phyloP scores from a whole-genome alignment of 2,888 invertebrate genomes.

The Diadegma fenestrale region DNA sequence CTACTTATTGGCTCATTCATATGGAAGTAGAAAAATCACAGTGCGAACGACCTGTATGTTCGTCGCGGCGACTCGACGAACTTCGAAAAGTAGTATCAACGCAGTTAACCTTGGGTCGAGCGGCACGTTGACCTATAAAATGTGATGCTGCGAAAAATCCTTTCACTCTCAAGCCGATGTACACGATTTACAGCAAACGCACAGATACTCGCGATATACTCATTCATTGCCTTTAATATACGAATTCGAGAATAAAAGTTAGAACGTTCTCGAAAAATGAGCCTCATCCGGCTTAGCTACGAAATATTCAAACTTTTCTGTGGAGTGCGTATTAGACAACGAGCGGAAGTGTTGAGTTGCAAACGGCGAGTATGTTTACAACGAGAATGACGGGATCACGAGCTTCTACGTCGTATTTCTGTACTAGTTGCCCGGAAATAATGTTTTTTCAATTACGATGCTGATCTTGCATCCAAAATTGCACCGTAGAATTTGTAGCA shows the following conservation, averaged over 20 bases:
- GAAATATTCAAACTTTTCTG: background rate
- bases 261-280: background rate
- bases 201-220: background rate
- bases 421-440: background rate
- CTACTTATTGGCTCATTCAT: no score
- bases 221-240: background rate
- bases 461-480: background rate
- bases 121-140: conserved; percentile 37
- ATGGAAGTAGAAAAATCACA: no score
- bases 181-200: background rate
- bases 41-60: background rate
- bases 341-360: conserved; percentile 36
- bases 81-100: background rate
- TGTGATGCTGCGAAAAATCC: conserved; percentile 46
- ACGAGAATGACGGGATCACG: background rate
- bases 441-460: background rate
- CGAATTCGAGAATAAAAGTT: background rate
- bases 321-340: background rate
- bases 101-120: conserved; percentile 26
- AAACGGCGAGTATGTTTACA: conserved; percentile 18
- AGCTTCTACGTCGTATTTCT: background rate
- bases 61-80: background rate
- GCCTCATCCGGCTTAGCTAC: background rate
- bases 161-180: conserved; percentile 47
- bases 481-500: background rate